Percentiles rank a stretch among this genome's conserved stretches.
Conservation (phyloP, 2,888 invertebrate genomes). For the Saturnia japonica region DNA sequence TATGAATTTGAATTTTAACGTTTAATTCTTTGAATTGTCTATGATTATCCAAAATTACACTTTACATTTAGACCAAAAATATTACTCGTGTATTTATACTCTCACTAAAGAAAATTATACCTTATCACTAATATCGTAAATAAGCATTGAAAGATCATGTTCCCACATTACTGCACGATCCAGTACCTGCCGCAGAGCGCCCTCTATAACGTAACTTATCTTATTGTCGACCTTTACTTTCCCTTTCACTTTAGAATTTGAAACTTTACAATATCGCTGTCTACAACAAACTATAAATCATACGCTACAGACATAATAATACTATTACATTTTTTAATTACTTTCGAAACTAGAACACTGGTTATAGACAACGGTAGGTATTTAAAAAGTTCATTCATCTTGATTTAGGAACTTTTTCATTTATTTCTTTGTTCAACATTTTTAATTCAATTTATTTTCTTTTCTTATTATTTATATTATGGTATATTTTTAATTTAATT, state of each 20-base stretch:
- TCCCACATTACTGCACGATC: constrained; percentile 32
- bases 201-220: constrained; percentile 31
- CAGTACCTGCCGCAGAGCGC: constrained; percentile 14
- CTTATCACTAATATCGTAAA: background rate
- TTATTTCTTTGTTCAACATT: background rate
- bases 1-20: background rate
- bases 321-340: background rate
- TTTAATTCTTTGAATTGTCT: background rate
- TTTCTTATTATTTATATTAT: background rate
- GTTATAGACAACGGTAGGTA: background rate
- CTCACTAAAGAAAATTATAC: background rate
- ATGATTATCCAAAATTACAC: background rate
- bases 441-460: background rate
- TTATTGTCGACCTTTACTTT: constrained; percentile 18
- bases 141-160: constrained; percentile 30
- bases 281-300: constrained; percentile 11
- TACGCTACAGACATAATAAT: background rate
- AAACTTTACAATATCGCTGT: background rate
- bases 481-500: background rate
- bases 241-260: constrained; percentile 7
- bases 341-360: background rate
- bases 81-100: background rate
- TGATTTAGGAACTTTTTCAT: background rate
- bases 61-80: background rate
- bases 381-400: background rate